Percentiles rank a stretch among this genome's conserved stretches.
Evolutionary conservation across 2,888 invertebrate genomes (phyloP).

Genomic region (Hermodice carunculata): DNA sequence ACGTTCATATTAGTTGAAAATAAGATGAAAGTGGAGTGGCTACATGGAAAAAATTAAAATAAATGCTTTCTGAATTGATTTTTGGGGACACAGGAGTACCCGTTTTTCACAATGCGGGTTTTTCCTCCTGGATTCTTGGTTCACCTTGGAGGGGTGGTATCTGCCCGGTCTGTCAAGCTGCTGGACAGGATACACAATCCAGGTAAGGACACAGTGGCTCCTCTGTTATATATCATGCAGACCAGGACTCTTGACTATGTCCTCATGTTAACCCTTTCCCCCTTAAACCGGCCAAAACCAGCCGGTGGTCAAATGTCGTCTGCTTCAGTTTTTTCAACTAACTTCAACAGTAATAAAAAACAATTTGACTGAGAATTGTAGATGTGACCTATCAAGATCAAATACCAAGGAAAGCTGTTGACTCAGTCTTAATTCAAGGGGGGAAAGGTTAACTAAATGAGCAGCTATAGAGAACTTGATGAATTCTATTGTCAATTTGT

Average conservation of each 20-base stretch:
- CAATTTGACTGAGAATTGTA: too few relatives aligned
- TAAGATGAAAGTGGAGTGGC: too few relatives aligned
- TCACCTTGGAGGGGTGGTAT: slow-evolving; percentile 88
- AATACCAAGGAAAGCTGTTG: too few relatives aligned
- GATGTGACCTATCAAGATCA: too few relatives aligned
- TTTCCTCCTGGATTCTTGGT: slow-evolving; percentile 91
- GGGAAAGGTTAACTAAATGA: background rate
- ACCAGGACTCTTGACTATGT: background rate
- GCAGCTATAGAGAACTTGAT: background rate
- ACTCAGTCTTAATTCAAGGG: too few relatives aligned
- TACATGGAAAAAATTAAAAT: too few relatives aligned
- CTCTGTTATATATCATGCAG: background rate
- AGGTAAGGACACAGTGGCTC: slow-evolving; percentile 47
- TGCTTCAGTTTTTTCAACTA: too few relatives aligned
- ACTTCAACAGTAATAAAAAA: too few relatives aligned
- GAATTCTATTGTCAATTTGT: background rate
- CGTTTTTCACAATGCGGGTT: slow-evolving; percentile 91
- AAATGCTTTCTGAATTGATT: background rate
- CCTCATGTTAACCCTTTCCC: too few relatives aligned
- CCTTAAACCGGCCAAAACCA: too few relatives aligned
- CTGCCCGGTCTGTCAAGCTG: slow-evolving; percentile 86
- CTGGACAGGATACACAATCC: slow-evolving; percentile 85
- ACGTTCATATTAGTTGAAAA: too few relatives aligned
- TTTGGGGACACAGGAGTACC: slow-evolving; percentile 93
- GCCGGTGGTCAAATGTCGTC: too few relatives aligned